Conservation (phyloP, 1,140 invertebrate species). For the Yoshiicerus persimilis region DNA sequence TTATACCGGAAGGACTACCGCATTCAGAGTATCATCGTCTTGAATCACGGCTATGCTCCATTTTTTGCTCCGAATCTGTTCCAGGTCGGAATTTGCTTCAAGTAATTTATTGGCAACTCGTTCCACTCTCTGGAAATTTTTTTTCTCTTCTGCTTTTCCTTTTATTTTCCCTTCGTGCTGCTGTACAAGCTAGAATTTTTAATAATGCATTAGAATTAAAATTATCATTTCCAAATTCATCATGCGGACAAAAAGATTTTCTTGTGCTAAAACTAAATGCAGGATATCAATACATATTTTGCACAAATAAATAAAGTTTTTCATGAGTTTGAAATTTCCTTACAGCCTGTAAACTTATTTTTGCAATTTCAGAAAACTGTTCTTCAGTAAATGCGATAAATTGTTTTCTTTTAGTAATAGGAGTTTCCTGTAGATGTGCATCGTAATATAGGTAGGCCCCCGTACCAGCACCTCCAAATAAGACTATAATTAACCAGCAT, state of each 20-base stretch:
- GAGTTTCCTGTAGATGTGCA: slow-evolving; percentile 55
- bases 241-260: too few relatives aligned
- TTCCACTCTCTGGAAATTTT: slow-evolving; percentile 47
- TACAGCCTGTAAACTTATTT: slow-evolving; percentile 54
- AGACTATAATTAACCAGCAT: background rate
- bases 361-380: slow-evolving; percentile 55
- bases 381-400: slow-evolving; percentile 57
- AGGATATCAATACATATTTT: too few relatives aligned
- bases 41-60: slow-evolving; percentile 57
- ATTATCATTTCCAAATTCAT: too few relatives aligned
- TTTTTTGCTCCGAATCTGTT: slow-evolving; percentile 52
- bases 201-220: too few relatives aligned
- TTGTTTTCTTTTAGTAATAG: slow-evolving; percentile 56
- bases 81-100: slow-evolving; percentile 54
- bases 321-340: background rate
- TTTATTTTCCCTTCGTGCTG: slow-evolving; percentile 51
- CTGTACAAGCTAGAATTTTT: slow-evolving; percentile 52
- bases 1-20: slow-evolving; percentile 59
- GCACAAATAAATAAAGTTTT: too few relatives aligned
- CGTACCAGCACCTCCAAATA: background rate
- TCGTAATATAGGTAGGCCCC: slow-evolving; percentile 48
- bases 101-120: slow-evolving; percentile 52
- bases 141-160: slow-evolving; percentile 36
- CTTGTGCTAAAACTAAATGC: too few relatives aligned
- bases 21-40: slow-evolving; percentile 52